Conservation (phyloP, 2,113 vertebrate species). For the Saiga tatarica region DNA sequence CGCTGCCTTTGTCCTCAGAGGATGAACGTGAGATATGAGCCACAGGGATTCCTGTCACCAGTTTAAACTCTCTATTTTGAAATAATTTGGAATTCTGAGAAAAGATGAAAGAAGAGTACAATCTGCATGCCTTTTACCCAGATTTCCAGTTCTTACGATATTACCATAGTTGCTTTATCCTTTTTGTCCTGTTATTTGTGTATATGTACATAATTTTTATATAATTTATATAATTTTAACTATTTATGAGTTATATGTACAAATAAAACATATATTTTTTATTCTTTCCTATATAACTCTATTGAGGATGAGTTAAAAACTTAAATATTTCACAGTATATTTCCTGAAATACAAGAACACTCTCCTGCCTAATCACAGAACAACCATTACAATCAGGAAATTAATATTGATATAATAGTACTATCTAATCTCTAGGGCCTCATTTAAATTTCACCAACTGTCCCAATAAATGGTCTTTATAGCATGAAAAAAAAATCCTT, state of each 20-base stretch:
- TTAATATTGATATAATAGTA: not conserved
- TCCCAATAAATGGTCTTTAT: not conserved
- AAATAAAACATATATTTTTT: not conserved
- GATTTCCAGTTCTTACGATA: not conserved
- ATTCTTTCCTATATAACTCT: not conserved
- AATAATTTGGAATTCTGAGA: slow-evolving; percentile 9
- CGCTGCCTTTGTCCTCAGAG: not conserved
- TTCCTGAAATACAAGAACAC: not conserved
- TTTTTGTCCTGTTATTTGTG: not conserved
- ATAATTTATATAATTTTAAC: not conserved
- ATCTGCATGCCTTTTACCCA: not conserved
- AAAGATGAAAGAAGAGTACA: not conserved
- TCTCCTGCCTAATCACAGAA: not conserved
- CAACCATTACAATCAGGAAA: slow-evolving; percentile 25
- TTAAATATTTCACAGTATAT: not conserved
- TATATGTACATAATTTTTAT: not conserved
- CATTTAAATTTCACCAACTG: not conserved
- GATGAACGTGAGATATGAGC: not conserved
- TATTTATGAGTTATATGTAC: not conserved
- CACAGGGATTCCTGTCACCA: not conserved
- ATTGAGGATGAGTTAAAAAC: not conserved
- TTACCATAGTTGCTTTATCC: not conserved
- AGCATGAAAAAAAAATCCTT: not conserved
- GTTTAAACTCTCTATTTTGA: slow-evolving; percentile 12
- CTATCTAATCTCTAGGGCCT: not conserved